Base-by-base conservation (phyloP, 2,888 invertebrate species). In the Hypercompe scribonia region DNA sequence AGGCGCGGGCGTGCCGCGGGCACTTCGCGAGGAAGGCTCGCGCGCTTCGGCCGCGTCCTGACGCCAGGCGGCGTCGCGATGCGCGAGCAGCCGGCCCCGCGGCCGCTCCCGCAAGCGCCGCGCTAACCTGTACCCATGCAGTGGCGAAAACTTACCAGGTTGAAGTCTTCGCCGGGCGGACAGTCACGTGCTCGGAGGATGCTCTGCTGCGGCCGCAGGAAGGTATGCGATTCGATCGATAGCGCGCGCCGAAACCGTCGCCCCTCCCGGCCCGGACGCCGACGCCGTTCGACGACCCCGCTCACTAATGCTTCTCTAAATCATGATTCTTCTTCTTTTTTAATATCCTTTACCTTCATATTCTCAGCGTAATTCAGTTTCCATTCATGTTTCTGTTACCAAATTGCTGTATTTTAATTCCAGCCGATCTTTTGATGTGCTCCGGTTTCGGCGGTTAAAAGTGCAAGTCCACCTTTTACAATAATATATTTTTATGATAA, bases 151-250 rank as follows among this genome's bases (percentile, higher is more conserved):
- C 97, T 97, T 95, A 97, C 97, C 96, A 97, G 97, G 96, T 97
- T 97, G 96, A 97, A 97, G 96, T 96, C 96, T 96, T 96, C 97
- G 96, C 96, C 97, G 96, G 95, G 95, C 94, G 95, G 95, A 91
- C 95, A 93, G 91, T 95, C 95, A 92, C 97, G 97, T 96, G 97
- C 97, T 97, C 97, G 97, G 97, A 97, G 97, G 97, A 98, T 98
- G 98, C 98, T 98, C 97, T 98, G 98, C 97, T 98, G 98, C 97
- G 98, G 98, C 97, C 97, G 98, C 96, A 98, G 98, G 96, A 98
- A 98, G 98, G 98, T 98, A 96, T 97, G 93, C 91, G 90, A 90
- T 91, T 85, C 92, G 96, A 93, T 96, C 96, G 93, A 94, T 96
- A 92, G 90, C 93, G 91, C 92, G 92, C 94, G 94, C 94, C 94